phyloP scores from a whole-genome alignment of 2,797 vertebrate genomes.

The Enteromius unitaeniatus region DNA sequence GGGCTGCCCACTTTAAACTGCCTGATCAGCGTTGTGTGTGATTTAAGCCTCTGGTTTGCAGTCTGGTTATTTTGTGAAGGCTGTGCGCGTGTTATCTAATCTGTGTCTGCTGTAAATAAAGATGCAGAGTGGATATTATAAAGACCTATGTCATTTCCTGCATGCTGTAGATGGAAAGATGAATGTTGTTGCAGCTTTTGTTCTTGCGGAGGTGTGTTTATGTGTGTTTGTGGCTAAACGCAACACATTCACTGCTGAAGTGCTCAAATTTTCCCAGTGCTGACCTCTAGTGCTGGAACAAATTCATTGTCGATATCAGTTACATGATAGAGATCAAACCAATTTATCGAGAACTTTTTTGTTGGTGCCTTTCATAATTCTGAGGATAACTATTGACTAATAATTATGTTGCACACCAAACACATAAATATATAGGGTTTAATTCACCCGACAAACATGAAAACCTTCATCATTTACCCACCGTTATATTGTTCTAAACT shows the following conservation, averaged over 20 bases:
- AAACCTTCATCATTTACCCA: not conserved
- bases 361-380: not conserved
- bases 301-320: not conserved
- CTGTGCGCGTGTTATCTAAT: slow-evolving; percentile 9
- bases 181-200: not conserved
- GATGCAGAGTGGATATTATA: slow-evolving; percentile 8
- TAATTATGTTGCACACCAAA: not conserved
- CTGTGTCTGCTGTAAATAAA: slow-evolving; percentile 21
- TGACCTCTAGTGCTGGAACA: slow-evolving; percentile 51
- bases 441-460: not conserved
- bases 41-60: slow-evolving; percentile 38
- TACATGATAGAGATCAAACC: not conserved
- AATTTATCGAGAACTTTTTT: slow-evolving; percentile 1
- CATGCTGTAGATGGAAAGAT: not conserved
- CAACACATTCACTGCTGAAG: not conserved
- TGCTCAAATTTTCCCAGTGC: slow-evolving; percentile 14
- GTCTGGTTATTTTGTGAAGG: slow-evolving; percentile 33
- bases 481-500: not conserved
- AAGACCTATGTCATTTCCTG: slow-evolving; percentile 14
- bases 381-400: not conserved
- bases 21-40: slow-evolving; percentile 76
- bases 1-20: slow-evolving; percentile 75
- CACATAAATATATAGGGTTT: not conserved
- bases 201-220: not conserved
- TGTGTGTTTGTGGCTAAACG: not conserved